A percentile compares a stretch with the other conserved stretches of the same genome.
Conservation (phyloP, 2,113 vertebrate species). For the Pavo muticus region DNA sequence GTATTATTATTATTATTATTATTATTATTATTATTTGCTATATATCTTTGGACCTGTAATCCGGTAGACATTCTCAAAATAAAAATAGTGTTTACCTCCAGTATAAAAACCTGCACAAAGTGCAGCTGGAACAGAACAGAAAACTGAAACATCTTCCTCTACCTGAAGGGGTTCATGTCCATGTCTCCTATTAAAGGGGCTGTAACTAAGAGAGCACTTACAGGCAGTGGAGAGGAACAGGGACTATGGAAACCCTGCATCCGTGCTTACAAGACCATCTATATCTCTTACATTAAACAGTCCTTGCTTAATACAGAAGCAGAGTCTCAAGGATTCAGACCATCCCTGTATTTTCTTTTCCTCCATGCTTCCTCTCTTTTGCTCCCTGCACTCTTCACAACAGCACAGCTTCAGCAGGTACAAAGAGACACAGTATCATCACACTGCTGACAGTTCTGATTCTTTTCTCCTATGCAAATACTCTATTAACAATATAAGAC, state of each 20-base stretch:
- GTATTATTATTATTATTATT: too few relatives aligned
- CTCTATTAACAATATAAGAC: not conserved
- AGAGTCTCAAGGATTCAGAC: not conserved
- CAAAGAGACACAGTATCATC: fast-evolving
- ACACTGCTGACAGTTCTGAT: not conserved
- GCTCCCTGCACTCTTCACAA: not conserved
- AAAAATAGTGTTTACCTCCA: not conserved
- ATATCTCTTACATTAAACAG: not conserved
- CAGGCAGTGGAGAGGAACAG: not conserved
- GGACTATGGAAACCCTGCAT: not conserved
- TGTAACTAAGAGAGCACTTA: not conserved
- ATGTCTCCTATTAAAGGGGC: not conserved
- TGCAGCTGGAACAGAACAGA: not conserved
- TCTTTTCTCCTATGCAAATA: not conserved
- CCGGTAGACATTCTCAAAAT: not conserved
- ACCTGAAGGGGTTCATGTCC: not conserved
- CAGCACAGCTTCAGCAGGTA: not conserved
- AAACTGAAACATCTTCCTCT: not conserved
- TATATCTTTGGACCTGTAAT: not conserved
- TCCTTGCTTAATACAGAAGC: not conserved
- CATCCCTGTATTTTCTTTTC: not conserved
- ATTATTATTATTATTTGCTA: not conserved
- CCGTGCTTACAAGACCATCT: not conserved
- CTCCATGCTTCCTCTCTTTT: not conserved
- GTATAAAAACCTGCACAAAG: not conserved